phyloP scores from a whole-genome alignment of 2,888 invertebrate genomes.

The Sphaerophoria rueppellii region DNA sequence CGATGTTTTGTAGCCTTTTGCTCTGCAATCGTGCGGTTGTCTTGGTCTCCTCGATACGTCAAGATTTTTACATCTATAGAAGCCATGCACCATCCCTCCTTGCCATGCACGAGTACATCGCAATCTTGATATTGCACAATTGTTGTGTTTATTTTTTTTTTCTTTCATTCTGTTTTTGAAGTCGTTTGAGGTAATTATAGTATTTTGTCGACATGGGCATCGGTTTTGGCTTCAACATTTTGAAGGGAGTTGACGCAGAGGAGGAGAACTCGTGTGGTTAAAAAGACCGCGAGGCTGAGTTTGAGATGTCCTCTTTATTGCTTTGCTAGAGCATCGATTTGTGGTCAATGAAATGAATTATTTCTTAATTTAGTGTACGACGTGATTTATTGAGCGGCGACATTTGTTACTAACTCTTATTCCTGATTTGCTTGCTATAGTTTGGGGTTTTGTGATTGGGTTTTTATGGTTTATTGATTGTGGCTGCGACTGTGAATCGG shows the following conservation, averaged over 20 bases:
- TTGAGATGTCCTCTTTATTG: not conserved
- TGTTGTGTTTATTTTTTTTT: conserved; percentile 58
- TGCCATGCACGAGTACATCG: conserved; percentile 37
- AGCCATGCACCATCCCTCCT: not conserved
- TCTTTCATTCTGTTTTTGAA: conserved; percentile 2
- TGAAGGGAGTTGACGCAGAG: not conserved
- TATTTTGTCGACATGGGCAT: conserved; percentile 45
- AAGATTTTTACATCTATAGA: conserved; percentile 11
- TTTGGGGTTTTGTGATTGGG: no score
- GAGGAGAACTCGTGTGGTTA: conserved; percentile 36
- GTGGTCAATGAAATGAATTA: conserved; percentile 57
- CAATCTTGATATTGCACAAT: conserved; percentile 54
- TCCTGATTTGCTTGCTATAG: no score
- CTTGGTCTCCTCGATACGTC: conserved; percentile 6
- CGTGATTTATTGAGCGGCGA: conserved; percentile 60
- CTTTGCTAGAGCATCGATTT: conserved; percentile 21
- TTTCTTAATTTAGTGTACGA: conserved; percentile 20
- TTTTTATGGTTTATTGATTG: no score
- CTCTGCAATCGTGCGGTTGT: not conserved
- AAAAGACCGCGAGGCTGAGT: not conserved
- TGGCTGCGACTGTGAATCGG: no score
- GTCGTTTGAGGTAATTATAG: conserved; percentile 64
- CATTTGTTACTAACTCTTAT: conserved; percentile 25
- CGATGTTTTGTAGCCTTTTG: conserved; percentile 2
- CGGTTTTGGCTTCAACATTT: not conserved